Base-by-base conservation (phyloP, 2,797 vertebrate species). In the Megalops cyprinoides region DNA sequence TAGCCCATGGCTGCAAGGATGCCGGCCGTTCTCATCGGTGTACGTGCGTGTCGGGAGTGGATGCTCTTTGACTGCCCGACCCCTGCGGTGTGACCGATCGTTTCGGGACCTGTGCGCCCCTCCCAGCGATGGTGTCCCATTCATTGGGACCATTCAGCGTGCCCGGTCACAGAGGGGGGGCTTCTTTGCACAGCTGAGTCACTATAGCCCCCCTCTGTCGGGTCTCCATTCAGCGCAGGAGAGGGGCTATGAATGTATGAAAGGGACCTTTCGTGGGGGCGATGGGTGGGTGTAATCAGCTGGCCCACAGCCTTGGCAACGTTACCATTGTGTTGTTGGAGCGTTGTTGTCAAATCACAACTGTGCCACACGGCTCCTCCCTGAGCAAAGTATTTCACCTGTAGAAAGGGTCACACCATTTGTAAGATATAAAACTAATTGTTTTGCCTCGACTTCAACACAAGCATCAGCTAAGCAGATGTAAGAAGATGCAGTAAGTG, bases 91-190 rank as follows among this genome's bases (percentile, higher is more conserved):
- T 76, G 81, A 62, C 74, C 25, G 67, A 82, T 78, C 81, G 74
- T 69, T 82, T 79, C 58, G 56, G 65, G 48, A 69, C 51, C 62
- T 51, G 8, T 23, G 31, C 5, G 12, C 81, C 55, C 51, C 67
- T 14, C 49, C 79, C 74, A 44, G 76, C 25, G 78, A 80, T 75
- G 74, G 81, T 28, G 67, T 83, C 78, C 86, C 78, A 86, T 87
- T 90, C 84, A 88, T 71, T 78, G 79, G 39, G 82, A 67, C 86
- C 86, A 91, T 90, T 90, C 87, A 90, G 86, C 80, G 79, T 81
- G 53, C 80, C 82, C 67, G 48, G 84, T 56, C 56, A 15, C 7
- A 58, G 77, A 23, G 74, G 46, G 74, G 49, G 79, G 60, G 78
- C 79, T 85, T 73, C 80, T 87, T 87, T 87, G 81, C 85, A 86